Evolutionary conservation across 2,888 invertebrate species (phyloP), one percentile per base, ranked within the genome.

Genomic region (Neuroscelio doddi): DNA sequence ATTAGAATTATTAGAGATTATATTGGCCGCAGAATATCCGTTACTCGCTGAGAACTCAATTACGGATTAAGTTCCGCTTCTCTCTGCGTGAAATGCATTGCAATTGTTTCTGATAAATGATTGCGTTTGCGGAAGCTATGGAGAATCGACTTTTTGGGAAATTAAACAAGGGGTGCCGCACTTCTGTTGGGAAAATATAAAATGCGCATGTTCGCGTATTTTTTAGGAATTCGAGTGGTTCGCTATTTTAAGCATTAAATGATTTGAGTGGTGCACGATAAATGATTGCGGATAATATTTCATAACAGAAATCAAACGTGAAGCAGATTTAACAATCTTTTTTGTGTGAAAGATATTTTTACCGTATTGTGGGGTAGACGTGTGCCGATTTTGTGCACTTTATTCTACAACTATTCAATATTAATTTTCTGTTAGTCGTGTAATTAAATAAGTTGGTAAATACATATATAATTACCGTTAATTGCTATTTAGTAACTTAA

Each of bases 1-100:
- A 81, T 82, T 81, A 77, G 79, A 82, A 81, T 83, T 83, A 82
- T 83, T 81, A 78, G 76, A 75, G 75, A 77, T 81, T 80, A 81
- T 81, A 83, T 82, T 81, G 79, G 80, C 82, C 81, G 79, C 81
- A 78, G 77, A 79, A 74, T 79, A 79, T 80, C 76, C 78, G 75
- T 78, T 75, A 73, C 71, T 68, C 64, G 70, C 71, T 68, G 72
- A 71, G 74, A 77, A 79, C 78, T 81, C 76, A 73, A 79, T 82
- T 81, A 74, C 74, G 76, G 77, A 79, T 79, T 76, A 79, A 79
- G 76, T 77, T 78, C 73, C 66, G 63, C 41, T 56, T 61, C 64
- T 64, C 55, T 45, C 38, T 46, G 47, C 62, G 42, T 50, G 53
- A 52, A 61, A 59, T 42, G 47, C 52, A 49, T 56, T 44, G 41